phyloP scores from a whole-genome alignment of 1,140 invertebrate species.

The Pogonomyrmex californicus region DNA sequence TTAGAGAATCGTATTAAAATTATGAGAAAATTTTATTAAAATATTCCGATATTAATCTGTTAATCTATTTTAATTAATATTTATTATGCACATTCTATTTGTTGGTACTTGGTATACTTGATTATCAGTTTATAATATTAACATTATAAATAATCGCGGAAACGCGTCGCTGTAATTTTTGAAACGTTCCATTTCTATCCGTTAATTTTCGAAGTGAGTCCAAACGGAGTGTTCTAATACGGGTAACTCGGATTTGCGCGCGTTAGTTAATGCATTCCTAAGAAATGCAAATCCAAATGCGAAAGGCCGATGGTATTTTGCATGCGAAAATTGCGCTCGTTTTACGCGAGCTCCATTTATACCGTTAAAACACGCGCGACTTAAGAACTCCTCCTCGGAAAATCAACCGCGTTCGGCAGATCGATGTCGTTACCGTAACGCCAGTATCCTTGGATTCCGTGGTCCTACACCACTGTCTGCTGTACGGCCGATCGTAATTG shows the following conservation, averaged over 20 bases:
- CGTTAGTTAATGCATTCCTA: constrained; percentile 34
- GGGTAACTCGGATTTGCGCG: constrained; percentile 30
- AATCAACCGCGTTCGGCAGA: constrained; percentile 14
- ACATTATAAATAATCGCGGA: not conserved
- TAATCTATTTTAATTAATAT: not conserved
- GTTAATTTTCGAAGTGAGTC: constrained; percentile 15
- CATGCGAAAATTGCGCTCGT: constrained; percentile 37
- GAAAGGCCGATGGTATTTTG: constrained; percentile 8
- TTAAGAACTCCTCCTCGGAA: constrained; percentile 9
- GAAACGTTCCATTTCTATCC: not conserved
- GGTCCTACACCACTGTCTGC: constrained; percentile 69
- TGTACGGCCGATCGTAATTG: constrained; percentile 77
- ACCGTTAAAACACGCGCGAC: constrained; percentile 14
- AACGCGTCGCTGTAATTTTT: not conserved
- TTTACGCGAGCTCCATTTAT: constrained; percentile 35
- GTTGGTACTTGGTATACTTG: not conserved
- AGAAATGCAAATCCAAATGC: constrained; percentile 50
- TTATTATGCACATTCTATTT: not conserved
- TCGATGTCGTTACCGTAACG: constrained; percentile 20
- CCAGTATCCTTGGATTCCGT: constrained; percentile 47
- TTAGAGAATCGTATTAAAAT: not conserved
- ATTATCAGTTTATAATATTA: not conserved
- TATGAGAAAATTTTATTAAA: not conserved
- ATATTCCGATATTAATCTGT: not conserved
- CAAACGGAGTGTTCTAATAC: not conserved